Evolutionary conservation across 1,140 invertebrate genomes (phyloP).

Genomic region (Episyrphus balteatus): DNA sequence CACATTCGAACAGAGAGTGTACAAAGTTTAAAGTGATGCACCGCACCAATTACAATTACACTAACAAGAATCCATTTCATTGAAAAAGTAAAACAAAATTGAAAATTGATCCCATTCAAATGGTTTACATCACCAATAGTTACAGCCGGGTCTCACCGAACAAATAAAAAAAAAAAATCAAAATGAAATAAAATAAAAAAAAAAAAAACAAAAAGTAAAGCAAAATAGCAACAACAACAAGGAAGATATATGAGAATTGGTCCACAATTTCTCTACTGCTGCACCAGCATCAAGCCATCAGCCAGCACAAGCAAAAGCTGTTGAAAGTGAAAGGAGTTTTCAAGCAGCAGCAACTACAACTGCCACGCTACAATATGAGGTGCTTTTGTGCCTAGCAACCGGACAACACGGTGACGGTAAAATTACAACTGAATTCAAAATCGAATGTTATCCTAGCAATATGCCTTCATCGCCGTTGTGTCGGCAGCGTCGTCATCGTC

Average conservation of each 20-base stretch:
- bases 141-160: too few species aligned
- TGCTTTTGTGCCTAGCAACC: slow-evolving; percentile 27
- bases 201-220: too few species aligned
- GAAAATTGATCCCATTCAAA: neutral
- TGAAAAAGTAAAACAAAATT: too few species aligned
- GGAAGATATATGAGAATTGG: neutral
- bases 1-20: neutral
- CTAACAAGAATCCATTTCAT: too few species aligned
- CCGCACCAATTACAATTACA: too few species aligned
- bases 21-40: too few species aligned
- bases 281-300: too few species aligned
- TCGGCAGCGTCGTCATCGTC: neutral
- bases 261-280: neutral
- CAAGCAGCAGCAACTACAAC: neutral
- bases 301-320: neutral
- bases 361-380: slow-evolving; percentile 16
- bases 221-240: too few species aligned
- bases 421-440: slow-evolving; percentile 38
- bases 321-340: slow-evolving; percentile 2
- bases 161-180: too few species aligned
- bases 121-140: neutral
- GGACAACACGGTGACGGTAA: slow-evolving; percentile 27
- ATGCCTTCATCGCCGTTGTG: slow-evolving; percentile 27
- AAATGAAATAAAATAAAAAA: too few species aligned
- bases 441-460: slow-evolving; percentile 39